A percentile compares a stretch with the other conserved stretches of the same genome.
These are phyloP conservation scores for Mesitornis unicolor DNA, from an alignment of 2,113 vertebrate genomes.

Conservation along the genomic window DNA sequence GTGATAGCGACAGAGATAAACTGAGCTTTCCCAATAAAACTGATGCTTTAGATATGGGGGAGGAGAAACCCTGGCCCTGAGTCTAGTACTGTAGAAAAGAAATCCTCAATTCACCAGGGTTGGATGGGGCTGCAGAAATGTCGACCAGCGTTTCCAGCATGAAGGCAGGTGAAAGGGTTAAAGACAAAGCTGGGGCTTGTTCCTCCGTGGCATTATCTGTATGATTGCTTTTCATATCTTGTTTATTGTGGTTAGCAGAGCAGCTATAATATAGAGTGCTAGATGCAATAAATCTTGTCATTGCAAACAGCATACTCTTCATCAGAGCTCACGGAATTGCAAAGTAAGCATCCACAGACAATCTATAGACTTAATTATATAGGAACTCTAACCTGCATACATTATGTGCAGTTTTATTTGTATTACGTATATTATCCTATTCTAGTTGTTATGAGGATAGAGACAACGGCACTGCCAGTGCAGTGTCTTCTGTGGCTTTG, in stretches of 20 bases:
- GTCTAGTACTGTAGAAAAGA: not conserved
- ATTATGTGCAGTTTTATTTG: not conserved
- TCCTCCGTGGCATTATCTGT: constrained; percentile 54
- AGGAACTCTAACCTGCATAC: constrained; percentile 14
- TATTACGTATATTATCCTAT: not conserved
- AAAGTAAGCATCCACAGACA: constrained; percentile 59
- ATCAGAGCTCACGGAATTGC: constrained; percentile 43
- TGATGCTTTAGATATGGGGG: not conserved
- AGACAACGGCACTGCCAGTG: not conserved
- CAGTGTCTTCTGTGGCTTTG: not conserved
- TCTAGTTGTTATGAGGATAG: not conserved
- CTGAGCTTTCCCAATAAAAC: not conserved
- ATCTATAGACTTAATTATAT: constrained; percentile 57
- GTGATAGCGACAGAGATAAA: not conserved
- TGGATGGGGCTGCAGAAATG: not conserved
- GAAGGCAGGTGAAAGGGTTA: constrained; percentile 51
- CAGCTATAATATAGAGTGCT: constrained; percentile 57
- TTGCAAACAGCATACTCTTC: constrained; percentile 29
- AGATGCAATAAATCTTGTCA: constrained; percentile 69
- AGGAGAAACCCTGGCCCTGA: not conserved
- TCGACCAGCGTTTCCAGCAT: not conserved
- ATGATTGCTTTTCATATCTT: constrained; percentile 72
- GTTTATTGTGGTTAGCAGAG: constrained; percentile 68
- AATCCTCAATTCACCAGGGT: not conserved
- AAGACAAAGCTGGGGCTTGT: not conserved